Evolutionary conservation across 2,113 vertebrate species (phyloP), one percentile per base, ranked within the genome.

Genomic region (Bos indicus): DNA sequence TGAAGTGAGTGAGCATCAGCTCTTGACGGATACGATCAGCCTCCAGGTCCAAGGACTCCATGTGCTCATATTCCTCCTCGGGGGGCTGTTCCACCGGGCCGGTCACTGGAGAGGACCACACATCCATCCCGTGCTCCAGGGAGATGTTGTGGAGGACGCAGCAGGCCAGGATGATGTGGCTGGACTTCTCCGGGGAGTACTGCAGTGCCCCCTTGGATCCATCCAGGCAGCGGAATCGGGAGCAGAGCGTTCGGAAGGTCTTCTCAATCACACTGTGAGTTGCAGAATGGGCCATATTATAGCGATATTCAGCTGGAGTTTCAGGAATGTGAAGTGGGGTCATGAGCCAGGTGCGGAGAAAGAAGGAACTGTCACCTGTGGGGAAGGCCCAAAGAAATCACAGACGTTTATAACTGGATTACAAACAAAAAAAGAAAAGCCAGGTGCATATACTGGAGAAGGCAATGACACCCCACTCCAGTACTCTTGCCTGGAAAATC

Each of bases 61-160:
- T 98, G n/a, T 98, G 99, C 85, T 99, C 99, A 0, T 98, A 99
- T 30, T 99, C 99, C 84, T 99, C 99, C 74, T 99, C 99, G 0
- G 98, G 98, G 0, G 99, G 98, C 8, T 99, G 99, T 91, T 99
- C 99, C 33, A 98, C 78, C 1, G 98, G 99, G 78, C 99, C 99
- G 0, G 99, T 97, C 81, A 98, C 96, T 11, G 99, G 99, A 6
- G 99, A 99, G 21, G 99, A 99, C 99, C 99, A 99, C 90, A 99
- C 99, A 0, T 99, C 99, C 95, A 99, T 98, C 54, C 99, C 99
- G 0, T 99, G 99, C 89, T 99, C 99, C 95, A 99, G 98, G 2
- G 99, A 99, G 95, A 99, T 99, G 91, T 99, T 99, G 97, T 99
- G 99, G 52, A 99, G 99, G 43, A 99, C 99, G 0, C 99, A 99